These are phyloP conservation scores for Campoplex nolae DNA, from an alignment of 2,888 invertebrate species.

Conservation along the genomic window DNA sequence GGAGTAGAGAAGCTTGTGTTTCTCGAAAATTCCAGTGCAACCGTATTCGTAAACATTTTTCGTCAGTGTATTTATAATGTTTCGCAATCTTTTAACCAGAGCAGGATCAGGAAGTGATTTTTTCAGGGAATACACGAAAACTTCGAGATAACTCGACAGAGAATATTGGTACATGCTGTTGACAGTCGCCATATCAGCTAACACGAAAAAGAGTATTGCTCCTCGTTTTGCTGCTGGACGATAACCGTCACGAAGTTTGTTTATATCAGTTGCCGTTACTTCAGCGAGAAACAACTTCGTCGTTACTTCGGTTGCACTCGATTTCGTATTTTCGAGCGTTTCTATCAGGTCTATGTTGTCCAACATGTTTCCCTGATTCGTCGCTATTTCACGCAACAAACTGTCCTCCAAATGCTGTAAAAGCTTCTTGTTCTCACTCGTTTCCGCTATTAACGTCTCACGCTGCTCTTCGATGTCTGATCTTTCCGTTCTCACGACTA, in stretches of 20 bases:
- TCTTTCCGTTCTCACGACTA: constrained; percentile 94
- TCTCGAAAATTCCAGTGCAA: constrained; percentile 96
- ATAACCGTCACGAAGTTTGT: constrained; percentile 93
- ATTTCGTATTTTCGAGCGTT: constrained; percentile 95
- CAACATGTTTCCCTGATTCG: constrained; percentile 96
- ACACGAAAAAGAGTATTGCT: constrained; percentile 95
- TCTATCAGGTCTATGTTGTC: constrained; percentile 95
- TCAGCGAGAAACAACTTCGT: constrained; percentile 92
- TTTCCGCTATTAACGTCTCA: constrained; percentile 92
- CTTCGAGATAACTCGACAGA: constrained; percentile 92
- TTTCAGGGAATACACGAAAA: constrained; percentile 92
- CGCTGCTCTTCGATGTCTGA: constrained; percentile 95
- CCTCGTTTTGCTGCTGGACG: constrained; percentile 94
- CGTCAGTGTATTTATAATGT: constrained; percentile 94
- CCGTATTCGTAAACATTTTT: constrained; percentile 96
- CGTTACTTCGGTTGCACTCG: constrained; percentile 92
- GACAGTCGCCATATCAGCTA: constrained; percentile 95
- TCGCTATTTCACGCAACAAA: constrained; percentile 92
- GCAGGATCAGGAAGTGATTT: constrained; percentile 94
- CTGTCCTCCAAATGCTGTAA: constrained; percentile 94
- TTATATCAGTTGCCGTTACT: constrained; percentile 92
- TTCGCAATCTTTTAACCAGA: constrained; percentile 90
- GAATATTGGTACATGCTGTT: constrained; percentile 98
- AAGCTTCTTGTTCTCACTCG: constrained; percentile 93
- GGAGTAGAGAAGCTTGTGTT: constrained; percentile 95